Conservation (phyloP, 2,888 invertebrate genomes). For the Hecatera dysodea region DNA sequence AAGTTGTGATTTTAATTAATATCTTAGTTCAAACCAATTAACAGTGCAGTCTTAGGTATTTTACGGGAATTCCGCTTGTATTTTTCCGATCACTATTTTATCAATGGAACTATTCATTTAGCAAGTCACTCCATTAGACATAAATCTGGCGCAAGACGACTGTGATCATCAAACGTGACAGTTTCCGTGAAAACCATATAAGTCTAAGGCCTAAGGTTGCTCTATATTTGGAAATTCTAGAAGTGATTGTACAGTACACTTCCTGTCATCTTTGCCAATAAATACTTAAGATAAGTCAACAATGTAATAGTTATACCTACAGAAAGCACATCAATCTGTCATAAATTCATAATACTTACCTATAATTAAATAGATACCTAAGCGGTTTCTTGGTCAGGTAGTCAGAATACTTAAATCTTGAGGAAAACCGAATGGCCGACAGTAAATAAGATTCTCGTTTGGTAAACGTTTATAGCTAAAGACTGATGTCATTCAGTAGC, state of each 20-base stretch:
- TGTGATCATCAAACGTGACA: conserved; percentile 3
- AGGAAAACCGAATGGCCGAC: conserved; percentile 37
- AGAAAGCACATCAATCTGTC: neutral
- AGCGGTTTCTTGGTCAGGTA: no score
- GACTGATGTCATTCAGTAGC: conserved; percentile 62
- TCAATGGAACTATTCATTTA: conserved; percentile 23
- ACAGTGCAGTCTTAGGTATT: conserved; percentile 18
- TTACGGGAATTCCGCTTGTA: conserved; percentile 12
- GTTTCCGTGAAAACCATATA: conserved; percentile 28
- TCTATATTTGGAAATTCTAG: conserved; percentile 23
- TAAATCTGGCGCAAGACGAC: no score
- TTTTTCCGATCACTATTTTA: conserved; percentile 33
- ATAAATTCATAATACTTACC: no score
- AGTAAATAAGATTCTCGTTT: conserved; percentile 30
- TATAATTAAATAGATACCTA: no score
- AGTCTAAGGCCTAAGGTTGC: conserved; percentile 15
- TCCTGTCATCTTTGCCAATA: neutral
- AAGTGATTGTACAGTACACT: neutral
- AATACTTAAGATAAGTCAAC: conserved; percentile 6
- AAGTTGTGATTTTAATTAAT: conserved; percentile 34
- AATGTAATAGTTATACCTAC: neutral
- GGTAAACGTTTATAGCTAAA: conserved; percentile 15
- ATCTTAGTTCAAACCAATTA: conserved; percentile 47
- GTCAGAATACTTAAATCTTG: conserved; percentile 16
- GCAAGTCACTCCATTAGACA: neutral